Evolutionary conservation across 2,888 invertebrate species (phyloP).

Genomic region (Noctua janthe): DNA sequence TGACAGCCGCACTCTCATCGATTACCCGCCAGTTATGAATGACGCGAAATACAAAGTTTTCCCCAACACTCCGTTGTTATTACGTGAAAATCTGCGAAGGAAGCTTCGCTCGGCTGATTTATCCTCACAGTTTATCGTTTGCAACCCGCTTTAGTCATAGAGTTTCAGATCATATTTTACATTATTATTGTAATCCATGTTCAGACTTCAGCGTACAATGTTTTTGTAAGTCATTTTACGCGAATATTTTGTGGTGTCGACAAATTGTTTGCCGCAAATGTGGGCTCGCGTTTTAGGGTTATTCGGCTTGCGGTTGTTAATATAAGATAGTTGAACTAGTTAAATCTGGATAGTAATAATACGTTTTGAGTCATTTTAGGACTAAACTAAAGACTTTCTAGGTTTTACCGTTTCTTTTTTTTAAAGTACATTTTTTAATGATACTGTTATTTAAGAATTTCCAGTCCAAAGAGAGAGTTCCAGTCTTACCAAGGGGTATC

Average conservation of each 20-base stretch:
- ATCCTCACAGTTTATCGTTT: constrained; percentile 75
- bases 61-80: constrained; percentile 71
- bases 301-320: not conserved
- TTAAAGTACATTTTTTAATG: not conserved
- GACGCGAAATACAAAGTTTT: constrained; percentile 43
- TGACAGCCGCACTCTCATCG: constrained; percentile 32
- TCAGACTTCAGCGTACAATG: constrained; percentile 40
- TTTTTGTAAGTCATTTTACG: constrained; percentile 41
- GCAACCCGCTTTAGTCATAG: constrained; percentile 64
- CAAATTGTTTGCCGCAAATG: constrained; percentile 33
- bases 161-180: constrained; percentile 66
- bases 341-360: not conserved
- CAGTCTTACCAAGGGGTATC: no score
- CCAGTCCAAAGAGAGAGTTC: no score
- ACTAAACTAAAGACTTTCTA: not conserved
- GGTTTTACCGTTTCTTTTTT: not conserved
- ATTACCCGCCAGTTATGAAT: constrained; percentile 50
- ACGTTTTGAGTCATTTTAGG: not conserved
- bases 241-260: constrained; percentile 38
- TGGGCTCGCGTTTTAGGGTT: constrained; percentile 18
- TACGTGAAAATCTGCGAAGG: constrained; percentile 78
- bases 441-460: not conserved
- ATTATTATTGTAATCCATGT: constrained; percentile 61
- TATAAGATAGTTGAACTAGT: not conserved
- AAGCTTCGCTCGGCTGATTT: constrained; percentile 77